Conservation (phyloP, 2,888 invertebrate species). For the Drosophila austrosaltans region DNA sequence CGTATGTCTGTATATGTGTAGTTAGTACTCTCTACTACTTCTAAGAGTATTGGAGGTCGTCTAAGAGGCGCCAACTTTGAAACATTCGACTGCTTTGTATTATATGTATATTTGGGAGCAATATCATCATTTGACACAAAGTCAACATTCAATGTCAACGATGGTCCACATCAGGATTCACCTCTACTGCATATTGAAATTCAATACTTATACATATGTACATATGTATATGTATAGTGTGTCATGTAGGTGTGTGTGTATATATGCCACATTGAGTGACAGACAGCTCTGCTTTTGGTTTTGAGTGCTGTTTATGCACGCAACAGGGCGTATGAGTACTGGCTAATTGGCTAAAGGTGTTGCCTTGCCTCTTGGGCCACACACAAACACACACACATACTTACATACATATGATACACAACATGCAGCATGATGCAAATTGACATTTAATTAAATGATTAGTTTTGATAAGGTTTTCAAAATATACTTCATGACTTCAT, state of each 20-base stretch:
- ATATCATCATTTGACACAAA: conserved; percentile 34
- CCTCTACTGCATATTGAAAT: conserved; percentile 32
- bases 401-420: too few species aligned
- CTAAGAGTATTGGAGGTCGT: not conserved
- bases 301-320: conserved; percentile 35
- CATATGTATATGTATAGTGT: not conserved
- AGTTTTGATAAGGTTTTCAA: too few species aligned
- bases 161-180: conserved; percentile 10
- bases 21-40: not conserved
- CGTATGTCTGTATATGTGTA: not conserved
- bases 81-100: not conserved
- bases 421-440: too few species aligned
- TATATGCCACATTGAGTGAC: not conserved
- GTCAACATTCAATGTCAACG: conserved; percentile 26
- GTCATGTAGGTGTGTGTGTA: not conserved
- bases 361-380: not conserved
- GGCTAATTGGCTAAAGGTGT: conserved; percentile 34
- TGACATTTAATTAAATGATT: too few species aligned
- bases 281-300: conserved; percentile 10
- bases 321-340: conserved; percentile 38
- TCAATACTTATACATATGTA: not conserved
- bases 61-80: conserved; percentile 1
- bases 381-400: not conserved
- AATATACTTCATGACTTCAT: too few species aligned
- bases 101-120: not conserved